Percentiles rank a stretch among this genome's conserved stretches.
Conservation (phyloP, 2,113 vertebrate genomes). For the Serinus canaria region DNA sequence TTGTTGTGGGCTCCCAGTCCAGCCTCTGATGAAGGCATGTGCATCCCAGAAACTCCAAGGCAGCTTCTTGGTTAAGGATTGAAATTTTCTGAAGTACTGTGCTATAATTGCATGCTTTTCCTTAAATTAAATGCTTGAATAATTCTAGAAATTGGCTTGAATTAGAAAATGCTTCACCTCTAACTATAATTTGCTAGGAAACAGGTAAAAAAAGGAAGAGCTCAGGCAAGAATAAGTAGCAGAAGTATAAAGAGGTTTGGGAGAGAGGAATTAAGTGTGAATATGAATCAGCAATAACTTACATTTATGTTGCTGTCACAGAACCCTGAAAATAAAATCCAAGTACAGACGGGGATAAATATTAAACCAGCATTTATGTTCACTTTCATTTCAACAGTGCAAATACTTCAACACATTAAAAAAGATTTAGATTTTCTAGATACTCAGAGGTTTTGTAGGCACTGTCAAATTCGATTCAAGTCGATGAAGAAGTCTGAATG, state of each 20-base stretch:
- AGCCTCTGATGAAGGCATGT: neutral
- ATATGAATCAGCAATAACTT: neutral
- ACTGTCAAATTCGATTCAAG: neutral
- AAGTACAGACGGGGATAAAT: neutral
- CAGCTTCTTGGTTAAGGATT: neutral
- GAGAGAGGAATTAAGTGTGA: neutral
- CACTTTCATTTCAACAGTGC: neutral
- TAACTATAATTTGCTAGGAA: neutral
- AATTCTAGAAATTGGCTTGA: neutral
- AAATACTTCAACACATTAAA: neutral
- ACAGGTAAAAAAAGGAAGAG: neutral
- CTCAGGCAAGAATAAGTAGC: neutral
- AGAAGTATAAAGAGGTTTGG: neutral
- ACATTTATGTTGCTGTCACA: neutral
- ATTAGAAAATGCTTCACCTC: neutral
- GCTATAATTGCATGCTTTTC: neutral
- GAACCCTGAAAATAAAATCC: neutral
- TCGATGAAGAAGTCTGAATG: neutral
- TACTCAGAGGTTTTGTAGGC: neutral
- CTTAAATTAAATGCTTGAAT: conserved; percentile 11
- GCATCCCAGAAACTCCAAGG: neutral
- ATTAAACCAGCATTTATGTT: neutral
- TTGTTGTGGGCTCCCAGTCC: neutral
- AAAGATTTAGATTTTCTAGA: neutral
- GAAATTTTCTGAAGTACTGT: neutral